These are phyloP conservation scores for Clivina fossor DNA, from an alignment of 2,888 invertebrate species.

Conservation along the genomic window DNA sequence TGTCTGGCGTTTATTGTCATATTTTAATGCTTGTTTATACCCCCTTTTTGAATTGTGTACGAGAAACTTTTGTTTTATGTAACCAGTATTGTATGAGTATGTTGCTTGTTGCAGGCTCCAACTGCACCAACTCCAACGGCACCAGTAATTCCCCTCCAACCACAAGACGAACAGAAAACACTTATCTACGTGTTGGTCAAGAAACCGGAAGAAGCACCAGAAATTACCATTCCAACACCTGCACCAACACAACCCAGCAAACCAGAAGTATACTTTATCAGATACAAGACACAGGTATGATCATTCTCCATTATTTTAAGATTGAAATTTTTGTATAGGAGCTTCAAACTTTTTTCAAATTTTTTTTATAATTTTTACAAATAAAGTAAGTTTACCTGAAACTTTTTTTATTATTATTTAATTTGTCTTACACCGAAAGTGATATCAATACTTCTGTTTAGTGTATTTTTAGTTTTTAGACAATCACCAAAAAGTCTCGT, in stretches of 20 bases:
- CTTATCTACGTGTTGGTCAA: conserved; percentile 85
- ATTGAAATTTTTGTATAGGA: background rate
- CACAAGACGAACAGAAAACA: conserved; percentile 87
- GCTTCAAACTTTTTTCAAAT: background rate
- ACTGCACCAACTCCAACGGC: conserved; percentile 80
- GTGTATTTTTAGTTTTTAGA: too few relatives aligned
- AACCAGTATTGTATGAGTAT: too few relatives aligned
- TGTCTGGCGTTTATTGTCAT: too few relatives aligned
- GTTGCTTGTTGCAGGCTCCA: conserved; percentile 86
- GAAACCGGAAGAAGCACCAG: conserved; percentile 83
- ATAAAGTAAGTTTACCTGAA: too few relatives aligned
- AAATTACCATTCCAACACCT: conserved; percentile 75
- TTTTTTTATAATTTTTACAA: background rate
- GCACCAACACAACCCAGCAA: conserved; percentile 85
- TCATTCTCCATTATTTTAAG: conserved; percentile 33
- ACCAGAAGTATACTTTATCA: conserved; percentile 88
- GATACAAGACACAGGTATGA: conserved; percentile 80
- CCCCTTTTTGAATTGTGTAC: too few relatives aligned
- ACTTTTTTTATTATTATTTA: too few relatives aligned
- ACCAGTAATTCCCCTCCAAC: conserved; percentile 78
- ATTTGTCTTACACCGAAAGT: too few relatives aligned
- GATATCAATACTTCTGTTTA: too few relatives aligned
- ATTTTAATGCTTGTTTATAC: too few relatives aligned
- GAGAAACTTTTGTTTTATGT: too few relatives aligned
- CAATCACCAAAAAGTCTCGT: too few relatives aligned